phyloP scores from a whole-genome alignment of 2,113 vertebrate genomes.

The Cyanoramphus novaezelandiae region DNA sequence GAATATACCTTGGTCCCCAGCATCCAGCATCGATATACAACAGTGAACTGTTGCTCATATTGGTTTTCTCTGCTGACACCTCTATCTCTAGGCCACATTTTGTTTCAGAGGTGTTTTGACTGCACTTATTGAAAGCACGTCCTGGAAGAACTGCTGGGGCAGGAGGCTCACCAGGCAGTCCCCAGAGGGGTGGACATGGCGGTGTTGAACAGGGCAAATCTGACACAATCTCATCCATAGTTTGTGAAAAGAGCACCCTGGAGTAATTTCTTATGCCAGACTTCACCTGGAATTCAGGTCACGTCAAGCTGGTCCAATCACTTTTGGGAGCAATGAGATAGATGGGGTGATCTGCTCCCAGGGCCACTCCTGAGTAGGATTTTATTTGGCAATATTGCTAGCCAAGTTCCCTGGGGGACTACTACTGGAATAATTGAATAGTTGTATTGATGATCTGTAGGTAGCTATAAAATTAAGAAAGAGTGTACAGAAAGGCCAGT shows the following conservation, averaged over 20 bases:
- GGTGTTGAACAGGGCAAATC: neutral
- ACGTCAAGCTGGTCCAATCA: neutral
- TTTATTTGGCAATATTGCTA: neutral
- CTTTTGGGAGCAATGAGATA: neutral
- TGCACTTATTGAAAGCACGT: neutral
- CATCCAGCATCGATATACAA: fast-evolving
- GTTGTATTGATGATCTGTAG: neutral
- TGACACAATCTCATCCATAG: neutral
- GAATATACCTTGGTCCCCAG: neutral
- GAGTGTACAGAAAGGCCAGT: neutral
- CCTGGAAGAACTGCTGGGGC: neutral
- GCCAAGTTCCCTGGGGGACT: neutral
- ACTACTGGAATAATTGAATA: neutral
- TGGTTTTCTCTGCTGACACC: neutral
- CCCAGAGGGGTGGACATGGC: neutral
- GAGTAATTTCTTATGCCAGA: neutral
- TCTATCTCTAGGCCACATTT: neutral
- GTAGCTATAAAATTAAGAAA: neutral
- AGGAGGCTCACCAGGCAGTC: neutral
- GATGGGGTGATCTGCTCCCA: neutral
- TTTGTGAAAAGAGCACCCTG: neutral
- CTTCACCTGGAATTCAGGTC: neutral
- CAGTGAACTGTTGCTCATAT: neutral
- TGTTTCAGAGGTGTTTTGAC: neutral
- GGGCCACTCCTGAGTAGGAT: neutral